These are phyloP conservation scores for Micromys minutus DNA, from an alignment of 2,113 vertebrate species.

Conservation along the genomic window DNA sequence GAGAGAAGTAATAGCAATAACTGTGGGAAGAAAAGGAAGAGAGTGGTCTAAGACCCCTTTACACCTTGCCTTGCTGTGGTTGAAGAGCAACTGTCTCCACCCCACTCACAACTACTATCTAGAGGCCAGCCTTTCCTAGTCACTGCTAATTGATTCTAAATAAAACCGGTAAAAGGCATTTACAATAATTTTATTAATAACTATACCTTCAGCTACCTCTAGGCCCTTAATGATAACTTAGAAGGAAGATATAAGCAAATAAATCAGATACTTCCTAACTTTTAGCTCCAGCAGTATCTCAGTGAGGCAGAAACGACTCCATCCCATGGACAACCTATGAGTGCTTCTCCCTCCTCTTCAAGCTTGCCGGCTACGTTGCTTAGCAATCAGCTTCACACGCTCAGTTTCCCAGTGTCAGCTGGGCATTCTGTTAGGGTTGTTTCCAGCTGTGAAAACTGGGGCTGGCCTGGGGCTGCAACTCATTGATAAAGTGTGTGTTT, in stretches of 20 bases:
- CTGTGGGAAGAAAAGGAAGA: background rate
- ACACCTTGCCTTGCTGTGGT: no score
- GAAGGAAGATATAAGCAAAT: background rate
- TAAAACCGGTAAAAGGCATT: background rate
- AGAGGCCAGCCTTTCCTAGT: background rate
- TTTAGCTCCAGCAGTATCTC: background rate
- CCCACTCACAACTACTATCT: background rate
- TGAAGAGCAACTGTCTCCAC: background rate
- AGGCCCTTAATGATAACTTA: background rate
- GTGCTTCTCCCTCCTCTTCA: background rate
- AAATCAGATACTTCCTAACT: background rate
- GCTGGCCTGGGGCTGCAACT: background rate
- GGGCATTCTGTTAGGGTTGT: background rate
- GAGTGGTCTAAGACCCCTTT: background rate
- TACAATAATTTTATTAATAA: conserved; percentile 17
- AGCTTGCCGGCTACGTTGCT: background rate
- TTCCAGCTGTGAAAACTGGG: background rate
- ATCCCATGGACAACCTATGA: background rate
- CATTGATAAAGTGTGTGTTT: background rate
- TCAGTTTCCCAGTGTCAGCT: background rate
- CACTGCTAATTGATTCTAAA: background rate
- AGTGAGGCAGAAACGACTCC: background rate
- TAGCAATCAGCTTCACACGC: background rate
- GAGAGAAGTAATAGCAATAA: background rate
- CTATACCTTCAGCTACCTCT: background rate